Percentiles rank a stretch among this genome's conserved stretches.
Conservation (phyloP, 1,140 invertebrate species). For the Scylla paramamosain region DNA sequence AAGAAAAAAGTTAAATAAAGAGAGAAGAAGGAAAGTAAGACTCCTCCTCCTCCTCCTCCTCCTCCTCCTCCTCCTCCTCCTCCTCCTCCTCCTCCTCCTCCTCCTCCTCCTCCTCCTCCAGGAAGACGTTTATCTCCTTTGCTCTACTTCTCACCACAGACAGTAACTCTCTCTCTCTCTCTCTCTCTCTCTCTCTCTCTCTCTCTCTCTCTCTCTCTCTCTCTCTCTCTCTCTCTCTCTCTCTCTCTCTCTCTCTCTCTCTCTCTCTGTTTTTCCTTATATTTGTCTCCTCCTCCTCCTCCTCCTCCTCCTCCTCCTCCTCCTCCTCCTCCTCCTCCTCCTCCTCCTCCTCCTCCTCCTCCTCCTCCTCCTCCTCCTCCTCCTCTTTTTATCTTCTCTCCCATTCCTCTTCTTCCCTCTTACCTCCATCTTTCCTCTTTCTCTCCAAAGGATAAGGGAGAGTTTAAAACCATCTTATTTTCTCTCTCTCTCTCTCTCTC, state of each 20-base stretch:
- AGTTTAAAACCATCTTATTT: not conserved
- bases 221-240: constrained; percentile 27
- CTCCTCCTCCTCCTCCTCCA: not conserved
- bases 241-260: constrained; percentile 36
- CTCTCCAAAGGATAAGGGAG: not conserved
- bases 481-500: constrained; percentile 43
- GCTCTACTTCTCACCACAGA: no score
- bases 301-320: not conserved
- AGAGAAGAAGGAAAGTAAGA: no score
- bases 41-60: no score
- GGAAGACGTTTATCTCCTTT: not conserved
- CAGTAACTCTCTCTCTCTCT: not conserved
- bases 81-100: not conserved
- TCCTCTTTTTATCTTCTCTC: not conserved
- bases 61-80: no score
- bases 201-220: not conserved
- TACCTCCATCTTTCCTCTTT: not conserved
- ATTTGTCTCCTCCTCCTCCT: constrained; percentile 1
- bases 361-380: not conserved
- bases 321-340: not conserved
- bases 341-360: not conserved
- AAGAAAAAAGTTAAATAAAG: no score
- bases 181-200: not conserved
- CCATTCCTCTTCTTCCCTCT: not conserved
- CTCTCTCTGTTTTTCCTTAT: not conserved